Conservation (phyloP, 2,797 vertebrate species). For the Valencia hispanica region DNA sequence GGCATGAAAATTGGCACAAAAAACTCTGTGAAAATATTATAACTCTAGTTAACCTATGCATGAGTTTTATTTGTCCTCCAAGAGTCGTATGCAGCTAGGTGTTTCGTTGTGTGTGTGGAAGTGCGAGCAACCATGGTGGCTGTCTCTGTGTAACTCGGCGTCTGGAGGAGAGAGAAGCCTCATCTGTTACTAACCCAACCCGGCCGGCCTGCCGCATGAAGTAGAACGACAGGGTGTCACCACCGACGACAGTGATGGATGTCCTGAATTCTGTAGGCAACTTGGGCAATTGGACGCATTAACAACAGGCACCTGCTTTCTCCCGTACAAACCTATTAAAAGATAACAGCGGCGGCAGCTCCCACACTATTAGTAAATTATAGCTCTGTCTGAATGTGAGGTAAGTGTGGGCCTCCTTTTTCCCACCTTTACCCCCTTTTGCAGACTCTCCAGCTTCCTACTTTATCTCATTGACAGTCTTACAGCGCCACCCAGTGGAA, state of each 20-base stretch:
- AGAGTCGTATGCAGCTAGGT: slow-evolving; percentile 46
- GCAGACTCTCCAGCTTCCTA: slow-evolving; percentile 1
- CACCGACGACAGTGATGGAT: slow-evolving; percentile 84
- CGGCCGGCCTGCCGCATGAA: slow-evolving; percentile 77
- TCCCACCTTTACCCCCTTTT: slow-evolving; percentile 31
- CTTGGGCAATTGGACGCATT: slow-evolving; percentile 88
- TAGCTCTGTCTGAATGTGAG: slow-evolving; percentile 78
- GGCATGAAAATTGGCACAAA: not conserved
- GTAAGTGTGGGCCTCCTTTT: slow-evolving; percentile 64
- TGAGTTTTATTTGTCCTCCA: slow-evolving; percentile 66
- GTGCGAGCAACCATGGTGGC: slow-evolving; percentile 70
- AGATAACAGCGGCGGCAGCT: slow-evolving; percentile 86
- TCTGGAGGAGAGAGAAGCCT: slow-evolving; percentile 82
- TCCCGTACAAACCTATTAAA: slow-evolving; percentile 89
- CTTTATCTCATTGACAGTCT: slow-evolving; percentile 75
- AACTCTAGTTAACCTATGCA: not conserved
- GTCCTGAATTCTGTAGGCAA: slow-evolving; percentile 85
- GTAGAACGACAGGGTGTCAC: slow-evolving; percentile 85
- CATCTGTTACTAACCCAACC: slow-evolving; percentile 81
- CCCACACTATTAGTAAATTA: slow-evolving; percentile 86
- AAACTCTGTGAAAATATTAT: not conserved
- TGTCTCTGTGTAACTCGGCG: slow-evolving; percentile 72
- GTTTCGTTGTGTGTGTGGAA: slow-evolving; percentile 52
- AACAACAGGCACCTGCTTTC: slow-evolving; percentile 88
- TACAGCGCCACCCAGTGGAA: slow-evolving; percentile 89